Base-by-base conservation (phyloP, 2,797 vertebrate species). In the Pantherophis alleghaniensis region DNA sequence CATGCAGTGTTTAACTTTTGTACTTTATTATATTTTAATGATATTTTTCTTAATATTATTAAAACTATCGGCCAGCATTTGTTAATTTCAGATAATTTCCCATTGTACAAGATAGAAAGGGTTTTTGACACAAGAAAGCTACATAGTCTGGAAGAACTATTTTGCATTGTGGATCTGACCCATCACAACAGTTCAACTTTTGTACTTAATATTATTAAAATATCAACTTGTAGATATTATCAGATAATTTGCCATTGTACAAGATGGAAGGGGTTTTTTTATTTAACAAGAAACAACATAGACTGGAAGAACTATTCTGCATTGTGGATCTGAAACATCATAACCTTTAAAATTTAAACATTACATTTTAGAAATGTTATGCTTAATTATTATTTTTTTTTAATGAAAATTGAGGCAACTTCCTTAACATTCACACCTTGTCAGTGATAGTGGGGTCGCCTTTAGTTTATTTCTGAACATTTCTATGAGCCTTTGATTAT, bases 21-120 rank as follows among this genome's bases (percentile, higher is more conserved):
- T 59, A 5, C 74, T 91, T 92, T 92, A n/a, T 92, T 89, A n/a
- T 79, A 92, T 47, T 47, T 83, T 83, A 42, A 94, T 26, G 51
- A 56, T 90, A 66, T 32, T 69, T 74, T 74, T 92, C 26, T 9
- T 74, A 51, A 24, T 56, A 24, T 66, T 69, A 66, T 83, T 22
- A 47, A 74, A 83, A 47, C 20, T 47, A 24, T 83, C 20, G 24
- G 37, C 20, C 37, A 47, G 74, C 20, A 11, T 47, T 47, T 79
- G 53, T 26, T 79, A 79, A 79, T 91, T 69, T 66, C 61, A 66
- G 12, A 66, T 66, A 66, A 66, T 66, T 66, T 90, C 86, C 69
- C 90, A 90, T 14, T n/a, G 57, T 93, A 61, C 32, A 51, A 87
- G 20, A 69, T 7, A 4, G 16, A 88, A 93, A 42, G n/a, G 83